Evolutionary conservation across 2,113 vertebrate species (phyloP), one percentile per base, ranked within the genome.

Genomic region (Argyrosomus japonicus): DNA sequence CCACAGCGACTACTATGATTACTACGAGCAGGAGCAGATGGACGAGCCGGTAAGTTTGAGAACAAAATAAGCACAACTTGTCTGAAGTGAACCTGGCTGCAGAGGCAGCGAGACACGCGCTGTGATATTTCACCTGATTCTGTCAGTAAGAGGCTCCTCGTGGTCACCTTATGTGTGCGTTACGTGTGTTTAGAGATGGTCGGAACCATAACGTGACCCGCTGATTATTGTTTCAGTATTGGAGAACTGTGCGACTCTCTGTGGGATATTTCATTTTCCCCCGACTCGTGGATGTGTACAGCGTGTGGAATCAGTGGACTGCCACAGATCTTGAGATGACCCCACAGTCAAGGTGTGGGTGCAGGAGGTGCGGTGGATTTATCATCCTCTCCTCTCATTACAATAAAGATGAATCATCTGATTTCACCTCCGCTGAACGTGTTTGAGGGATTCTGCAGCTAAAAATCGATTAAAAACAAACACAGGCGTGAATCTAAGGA

Each of bases 21-120:
- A 93, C 83, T 84, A 82, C 82, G 92, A 91, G 57, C 94, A 87
- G 80, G 93, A 82, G 79, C 87, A 92, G 86, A 86, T 68, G 85
- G 90, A 94, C 87, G 89, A 88, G 69, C 90, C 90, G 94, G 95
- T 96, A 77, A 84, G 94, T 93, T 61, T 36, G 12, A 58, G 21
- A 10, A 19, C 0, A 48, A 8, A 29, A 29, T 1, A 0, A 9
- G 1, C 19, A 13, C 3, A 47, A 40, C 23, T 47, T 25, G 63
- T 27, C 4, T 29, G 51, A 79, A 25, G 50, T 69, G 43, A 56
- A 19, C n/a, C 36, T 75, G 58, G n/a, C 3, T n/a, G 21, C 56
- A 2, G 1, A 56, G 13, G 9, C 45, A 53, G 45, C 53, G 47
- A 0, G 21, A 8, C 69, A 53, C 14, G 63, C n/a, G 75, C 64